phyloP scores from a whole-genome alignment of 2,113 vertebrate genomes.

The Orientallactaga bullata region DNA sequence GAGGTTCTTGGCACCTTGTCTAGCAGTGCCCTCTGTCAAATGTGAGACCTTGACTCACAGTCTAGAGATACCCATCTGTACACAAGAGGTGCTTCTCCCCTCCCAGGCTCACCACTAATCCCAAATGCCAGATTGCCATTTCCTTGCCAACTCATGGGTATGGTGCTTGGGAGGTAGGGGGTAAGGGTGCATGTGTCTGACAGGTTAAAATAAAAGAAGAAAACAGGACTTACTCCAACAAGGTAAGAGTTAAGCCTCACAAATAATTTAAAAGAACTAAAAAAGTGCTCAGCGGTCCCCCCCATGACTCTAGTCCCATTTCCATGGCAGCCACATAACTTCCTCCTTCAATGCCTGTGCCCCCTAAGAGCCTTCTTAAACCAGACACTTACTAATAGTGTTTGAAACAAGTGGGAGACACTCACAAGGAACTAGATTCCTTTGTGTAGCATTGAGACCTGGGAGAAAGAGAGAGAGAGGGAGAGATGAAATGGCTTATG shows the following conservation, averaged over 20 bases:
- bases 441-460: constrained; percentile 1
- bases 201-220: neutral
- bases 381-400: neutral
- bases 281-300: neutral
- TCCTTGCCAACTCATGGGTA: neutral
- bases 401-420: constrained; percentile 30
- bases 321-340: no score
- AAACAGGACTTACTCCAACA: neutral
- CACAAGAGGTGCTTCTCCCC: neutral
- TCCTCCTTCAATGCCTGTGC: neutral
- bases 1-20: neutral
- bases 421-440: neutral
- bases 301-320: neutral
- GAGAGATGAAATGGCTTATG: constrained; percentile 31
- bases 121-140: neutral
- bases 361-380: neutral
- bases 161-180: no score
- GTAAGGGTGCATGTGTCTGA: neutral
- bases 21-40: neutral
- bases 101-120: neutral
- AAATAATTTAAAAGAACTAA: neutral
- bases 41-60: neutral
- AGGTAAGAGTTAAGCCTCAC: neutral
- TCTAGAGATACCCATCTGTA: neutral
- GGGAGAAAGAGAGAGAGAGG: neutral